phyloP scores from a whole-genome alignment of 2,797 vertebrate species.

The Bradypodion pumilum region DNA sequence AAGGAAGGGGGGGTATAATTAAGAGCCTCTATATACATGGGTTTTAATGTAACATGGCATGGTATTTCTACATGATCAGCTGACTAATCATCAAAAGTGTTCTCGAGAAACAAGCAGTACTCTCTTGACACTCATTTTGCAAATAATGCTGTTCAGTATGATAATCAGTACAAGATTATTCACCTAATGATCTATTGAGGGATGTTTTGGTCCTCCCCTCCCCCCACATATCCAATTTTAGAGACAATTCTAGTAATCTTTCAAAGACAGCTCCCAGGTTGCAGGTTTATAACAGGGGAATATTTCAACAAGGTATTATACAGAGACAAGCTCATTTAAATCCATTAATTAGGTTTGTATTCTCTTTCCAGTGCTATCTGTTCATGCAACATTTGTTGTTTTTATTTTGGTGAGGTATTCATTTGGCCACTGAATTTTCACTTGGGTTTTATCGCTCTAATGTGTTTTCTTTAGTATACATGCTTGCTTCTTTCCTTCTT shows the following conservation, averaged over 20 bases:
- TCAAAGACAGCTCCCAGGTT: neutral
- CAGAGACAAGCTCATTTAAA: neutral
- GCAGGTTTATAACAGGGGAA: neutral
- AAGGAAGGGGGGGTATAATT: neutral
- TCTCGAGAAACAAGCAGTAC: slow-evolving; percentile 4
- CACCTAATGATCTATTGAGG: slow-evolving; percentile 7
- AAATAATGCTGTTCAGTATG: slow-evolving; percentile 1
- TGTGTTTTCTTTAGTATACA: neutral
- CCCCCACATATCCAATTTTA: neutral
- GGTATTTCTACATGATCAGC: neutral
- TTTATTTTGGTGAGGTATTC: neutral
- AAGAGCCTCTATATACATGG: neutral
- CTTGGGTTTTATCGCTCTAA: neutral
- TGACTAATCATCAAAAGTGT: neutral
- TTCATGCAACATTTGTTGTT: neutral
- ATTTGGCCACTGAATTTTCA: neutral
- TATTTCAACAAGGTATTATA: neutral
- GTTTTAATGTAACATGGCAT: slow-evolving; percentile 7
- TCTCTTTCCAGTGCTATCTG: neutral
- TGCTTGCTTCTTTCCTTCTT: neutral
- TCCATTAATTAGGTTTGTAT: neutral
- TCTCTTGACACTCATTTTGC: slow-evolving; percentile 10
- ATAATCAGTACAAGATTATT: slow-evolving; percentile 8
- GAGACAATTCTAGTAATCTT: neutral
- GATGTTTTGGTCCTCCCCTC: neutral